Conservation (phyloP, 1,140 invertebrate species). For the Chlorops oryzae region DNA sequence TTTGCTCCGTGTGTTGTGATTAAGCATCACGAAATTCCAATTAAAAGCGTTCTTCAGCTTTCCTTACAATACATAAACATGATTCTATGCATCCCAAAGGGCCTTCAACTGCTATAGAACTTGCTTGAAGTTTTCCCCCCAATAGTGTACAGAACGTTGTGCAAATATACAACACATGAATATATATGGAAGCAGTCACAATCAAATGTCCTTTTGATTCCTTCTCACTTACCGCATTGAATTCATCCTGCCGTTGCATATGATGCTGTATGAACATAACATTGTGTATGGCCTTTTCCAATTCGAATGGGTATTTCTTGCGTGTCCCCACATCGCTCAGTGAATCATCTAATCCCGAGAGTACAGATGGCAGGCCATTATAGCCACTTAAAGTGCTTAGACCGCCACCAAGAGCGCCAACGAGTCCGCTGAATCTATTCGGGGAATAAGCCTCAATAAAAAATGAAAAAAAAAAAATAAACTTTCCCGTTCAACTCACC, state of each 20-base stretch:
- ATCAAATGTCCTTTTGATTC: neutral
- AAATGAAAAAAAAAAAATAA: neutral
- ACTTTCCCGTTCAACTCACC: conserved; percentile 43
- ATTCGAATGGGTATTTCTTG: conserved; percentile 84
- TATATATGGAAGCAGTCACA: neutral
- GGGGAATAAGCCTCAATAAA: neutral
- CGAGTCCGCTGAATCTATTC: conserved; percentile 62
- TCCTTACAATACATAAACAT: too few species aligned
- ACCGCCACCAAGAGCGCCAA: conserved; percentile 58
- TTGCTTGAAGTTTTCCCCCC: too few species aligned
- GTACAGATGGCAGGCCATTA: conserved; percentile 72
- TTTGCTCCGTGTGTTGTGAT: too few species aligned
- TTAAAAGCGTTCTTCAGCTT: too few species aligned
- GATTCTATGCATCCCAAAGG: too few species aligned
- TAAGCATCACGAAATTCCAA: neutral
- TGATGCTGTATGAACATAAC: conserved; percentile 94
- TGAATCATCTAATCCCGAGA: conserved; percentile 73
- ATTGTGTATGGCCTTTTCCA: conserved; percentile 90
- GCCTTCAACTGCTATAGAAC: too few species aligned
- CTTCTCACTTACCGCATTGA: conserved; percentile 82
- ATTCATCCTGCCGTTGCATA: conserved; percentile 87
- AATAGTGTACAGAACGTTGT: too few species aligned
- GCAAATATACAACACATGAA: neutral
- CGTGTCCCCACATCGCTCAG: conserved; percentile 69
- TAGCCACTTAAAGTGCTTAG: conserved; percentile 56